These are phyloP conservation scores for Polyodon spathula DNA, from an alignment of 2,113 vertebrate genomes.

Conservation along the genomic window DNA sequence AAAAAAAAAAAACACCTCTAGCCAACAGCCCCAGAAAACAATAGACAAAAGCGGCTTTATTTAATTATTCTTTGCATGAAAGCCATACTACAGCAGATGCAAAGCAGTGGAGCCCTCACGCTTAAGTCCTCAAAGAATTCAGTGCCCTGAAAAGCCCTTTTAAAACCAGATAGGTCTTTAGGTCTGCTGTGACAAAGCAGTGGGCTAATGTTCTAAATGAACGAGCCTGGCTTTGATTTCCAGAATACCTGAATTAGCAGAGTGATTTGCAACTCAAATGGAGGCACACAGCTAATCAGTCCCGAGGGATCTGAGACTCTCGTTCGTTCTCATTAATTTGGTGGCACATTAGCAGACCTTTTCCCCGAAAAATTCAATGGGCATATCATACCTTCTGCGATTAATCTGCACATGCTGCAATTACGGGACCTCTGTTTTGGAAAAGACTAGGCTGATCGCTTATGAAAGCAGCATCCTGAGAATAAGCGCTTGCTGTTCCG, in stretches of 20 bases:
- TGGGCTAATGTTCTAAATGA: constrained; percentile 3
- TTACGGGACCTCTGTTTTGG: neutral
- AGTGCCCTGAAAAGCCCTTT: neutral
- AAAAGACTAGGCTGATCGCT: neutral
- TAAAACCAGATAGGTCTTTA: neutral
- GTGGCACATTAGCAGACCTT: neutral
- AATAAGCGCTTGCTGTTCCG: no score
- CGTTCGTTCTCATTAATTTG: constrained; percentile 8
- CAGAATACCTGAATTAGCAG: constrained; percentile 13
- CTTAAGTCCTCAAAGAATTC: constrained; percentile 2
- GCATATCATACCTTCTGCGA: constrained; percentile 9
- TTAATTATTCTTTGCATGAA: constrained; percentile 6
- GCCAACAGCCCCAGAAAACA: neutral
- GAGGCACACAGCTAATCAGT: constrained; percentile 4
- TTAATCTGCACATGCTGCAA: neutral
- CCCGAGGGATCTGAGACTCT: constrained; percentile 5
- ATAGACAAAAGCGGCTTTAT: constrained; percentile 2
- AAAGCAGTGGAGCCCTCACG: constrained; percentile 6
- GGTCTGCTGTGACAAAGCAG: neutral
- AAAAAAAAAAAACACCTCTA: no score
- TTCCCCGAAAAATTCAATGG: constrained; percentile 3
- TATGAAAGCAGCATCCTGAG: no score
- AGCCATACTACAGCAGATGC: neutral
- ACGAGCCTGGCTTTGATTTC: constrained; percentile 13
- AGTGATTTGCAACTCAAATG: constrained; percentile 15